A percentile compares a stretch with the other conserved stretches of the same genome.
phyloP scores from a whole-genome alignment of 2,797 vertebrate species.

The Mus spretus region DNA sequence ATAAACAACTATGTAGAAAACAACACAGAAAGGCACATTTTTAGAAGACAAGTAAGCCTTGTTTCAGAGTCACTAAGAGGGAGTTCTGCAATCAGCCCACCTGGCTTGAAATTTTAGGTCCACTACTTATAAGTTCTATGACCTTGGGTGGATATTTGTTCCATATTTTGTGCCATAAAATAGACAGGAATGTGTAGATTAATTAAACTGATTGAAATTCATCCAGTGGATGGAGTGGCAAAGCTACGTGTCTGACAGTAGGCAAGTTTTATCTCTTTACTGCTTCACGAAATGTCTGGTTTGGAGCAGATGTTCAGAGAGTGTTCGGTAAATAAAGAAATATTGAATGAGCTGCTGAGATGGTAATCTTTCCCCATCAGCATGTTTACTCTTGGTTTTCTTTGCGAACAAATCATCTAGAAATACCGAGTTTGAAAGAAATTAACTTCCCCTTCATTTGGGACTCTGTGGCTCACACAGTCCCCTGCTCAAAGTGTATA shows the following conservation, averaged over 20 bases:
- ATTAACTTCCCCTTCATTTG: slow-evolving; percentile 32
- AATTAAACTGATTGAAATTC: not conserved
- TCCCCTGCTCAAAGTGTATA: slow-evolving; percentile 3
- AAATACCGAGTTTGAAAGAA: slow-evolving; percentile 51
- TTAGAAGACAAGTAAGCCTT: not conserved
- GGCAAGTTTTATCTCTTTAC: not conserved
- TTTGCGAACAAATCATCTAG: slow-evolving; percentile 39
- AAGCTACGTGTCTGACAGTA: not conserved
- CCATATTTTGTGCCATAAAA: not conserved
- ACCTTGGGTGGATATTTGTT: not conserved
- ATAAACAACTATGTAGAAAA: not conserved
- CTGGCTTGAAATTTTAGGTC: not conserved
- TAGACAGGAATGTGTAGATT: not conserved
- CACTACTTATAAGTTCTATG: not conserved
- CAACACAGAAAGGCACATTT: not conserved
- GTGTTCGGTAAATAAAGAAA: slow-evolving; percentile 45
- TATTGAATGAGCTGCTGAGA: slow-evolving; percentile 39
- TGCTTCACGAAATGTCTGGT: slow-evolving; percentile 44
- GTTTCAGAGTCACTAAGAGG: not conserved
- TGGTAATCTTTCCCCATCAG: slow-evolving; percentile 37
- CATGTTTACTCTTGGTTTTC: slow-evolving; percentile 21
- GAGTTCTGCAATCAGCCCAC: not conserved
- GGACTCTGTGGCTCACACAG: not conserved
- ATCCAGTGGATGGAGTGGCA: not conserved
- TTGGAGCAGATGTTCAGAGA: slow-evolving; percentile 37